Evolutionary conservation across 2,113 vertebrate species (phyloP).

Genomic region (Sciurus niger): DNA sequence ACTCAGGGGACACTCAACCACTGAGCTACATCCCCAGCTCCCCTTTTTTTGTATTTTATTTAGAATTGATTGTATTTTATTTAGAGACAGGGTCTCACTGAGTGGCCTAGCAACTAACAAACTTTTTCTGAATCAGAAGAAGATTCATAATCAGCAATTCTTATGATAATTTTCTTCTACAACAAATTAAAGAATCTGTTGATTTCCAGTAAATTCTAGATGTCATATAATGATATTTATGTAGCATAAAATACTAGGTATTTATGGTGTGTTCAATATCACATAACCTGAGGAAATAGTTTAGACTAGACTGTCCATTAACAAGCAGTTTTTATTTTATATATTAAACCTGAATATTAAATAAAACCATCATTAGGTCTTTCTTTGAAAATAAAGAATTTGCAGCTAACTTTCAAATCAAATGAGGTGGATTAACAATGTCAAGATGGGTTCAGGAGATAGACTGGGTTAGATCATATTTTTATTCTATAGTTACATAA

Average conservation of each 20-base stretch:
- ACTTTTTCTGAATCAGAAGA: background rate
- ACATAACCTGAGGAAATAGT: background rate
- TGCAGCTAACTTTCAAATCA: background rate
- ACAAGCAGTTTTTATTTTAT: background rate
- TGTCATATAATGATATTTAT: background rate
- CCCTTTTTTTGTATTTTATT: too few relatives aligned
- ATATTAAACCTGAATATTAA: background rate
- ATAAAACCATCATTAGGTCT: background rate
- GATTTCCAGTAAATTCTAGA: conserved; percentile 2
- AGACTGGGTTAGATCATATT: background rate
- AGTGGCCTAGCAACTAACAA: background rate
- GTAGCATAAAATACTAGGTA: background rate
- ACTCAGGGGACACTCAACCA: too few relatives aligned
- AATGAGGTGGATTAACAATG: background rate
- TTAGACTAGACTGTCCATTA: background rate
- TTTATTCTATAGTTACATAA: background rate
- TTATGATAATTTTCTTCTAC: background rate
- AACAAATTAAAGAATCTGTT: conserved; percentile 5
- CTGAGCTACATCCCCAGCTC: too few relatives aligned
- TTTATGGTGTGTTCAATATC: background rate
- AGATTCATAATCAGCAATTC: background rate
- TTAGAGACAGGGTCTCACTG: too few relatives aligned
- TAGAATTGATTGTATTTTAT: too few relatives aligned
- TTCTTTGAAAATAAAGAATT: background rate
- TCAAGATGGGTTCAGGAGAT: background rate